Percentiles rank a stretch among this genome's conserved stretches.
Conservation (phyloP, 2,797 vertebrate genomes). For the Phalloptychus januarius region DNA sequence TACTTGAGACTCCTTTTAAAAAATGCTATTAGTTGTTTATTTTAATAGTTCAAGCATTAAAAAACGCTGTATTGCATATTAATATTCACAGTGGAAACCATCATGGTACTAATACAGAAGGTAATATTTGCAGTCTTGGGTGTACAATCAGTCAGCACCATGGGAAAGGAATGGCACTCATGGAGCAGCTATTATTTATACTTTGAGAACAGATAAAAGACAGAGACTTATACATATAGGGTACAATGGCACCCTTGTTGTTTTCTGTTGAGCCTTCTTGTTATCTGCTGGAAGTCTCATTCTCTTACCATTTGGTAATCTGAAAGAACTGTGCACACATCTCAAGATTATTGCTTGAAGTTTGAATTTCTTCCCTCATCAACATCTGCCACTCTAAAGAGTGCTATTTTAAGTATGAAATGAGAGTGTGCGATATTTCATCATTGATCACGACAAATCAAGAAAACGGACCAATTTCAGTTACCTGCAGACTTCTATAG, state of each 20-base stretch:
- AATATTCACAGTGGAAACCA: neutral
- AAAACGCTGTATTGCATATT: neutral
- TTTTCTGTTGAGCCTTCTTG: neutral
- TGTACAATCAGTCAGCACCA: neutral
- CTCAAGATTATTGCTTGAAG: neutral
- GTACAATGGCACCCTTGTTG: neutral
- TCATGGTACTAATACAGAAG: neutral
- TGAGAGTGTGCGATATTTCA: neutral
- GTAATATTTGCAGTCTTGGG: neutral
- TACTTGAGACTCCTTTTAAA: neutral
- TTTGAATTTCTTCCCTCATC: neutral
- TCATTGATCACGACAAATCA: neutral
- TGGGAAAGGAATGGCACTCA: neutral
- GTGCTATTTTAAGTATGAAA: neutral
- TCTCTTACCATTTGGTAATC: neutral
- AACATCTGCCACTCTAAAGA: neutral
- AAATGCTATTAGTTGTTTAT: neutral
- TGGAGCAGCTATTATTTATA: neutral
- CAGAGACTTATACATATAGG: neutral
- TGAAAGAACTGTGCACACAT: neutral
- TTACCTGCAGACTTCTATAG: constrained; percentile 17
- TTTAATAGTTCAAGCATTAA: neutral
- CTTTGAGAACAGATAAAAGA: neutral
- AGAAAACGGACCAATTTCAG: neutral
- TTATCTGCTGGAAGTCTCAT: neutral